Evolutionary conservation across 2,888 invertebrate genomes (phyloP), one percentile per base, ranked within the genome.

Genomic region (Sminthurides aquaticus): DNA sequence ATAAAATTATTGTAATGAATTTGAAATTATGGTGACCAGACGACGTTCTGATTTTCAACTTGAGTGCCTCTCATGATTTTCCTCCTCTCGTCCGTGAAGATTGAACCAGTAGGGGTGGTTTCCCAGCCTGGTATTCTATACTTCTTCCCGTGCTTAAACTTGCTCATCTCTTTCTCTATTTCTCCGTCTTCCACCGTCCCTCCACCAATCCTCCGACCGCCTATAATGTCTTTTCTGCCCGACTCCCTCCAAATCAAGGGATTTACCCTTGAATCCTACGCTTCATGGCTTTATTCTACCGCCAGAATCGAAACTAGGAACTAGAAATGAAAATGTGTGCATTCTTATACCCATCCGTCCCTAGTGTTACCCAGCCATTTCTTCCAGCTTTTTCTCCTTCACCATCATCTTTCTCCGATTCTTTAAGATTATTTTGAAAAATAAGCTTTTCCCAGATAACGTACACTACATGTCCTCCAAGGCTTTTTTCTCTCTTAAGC

Each of bases 11-110:
- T 65, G 64, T 67, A 69, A 71, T 71, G 69, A 69, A 68, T 71
- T 69, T 62, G 69, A 68, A 71, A 71, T 71, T 71, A 71, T 69
- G 65, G 69, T 69, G 69, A 66, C 71, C 69, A 68, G 61, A 64
- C 67, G 67, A 70, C 66, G 66, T 66, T 69, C 57, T 71, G 69
- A 71, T 71, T 71, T 71, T 71, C 69, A 64, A 69, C 69, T 58
- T 67, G 68, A 69, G 56, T 69, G 69, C 65, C 57, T 67, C 61
- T 67, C 56, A 68, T 71, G 69, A 71, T 67, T 69, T 65, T 68
- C 62, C 8, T 52, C 65, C 65, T 49, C 25, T 43, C 65, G 60
- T 63, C 64, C 60, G 64, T 64, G 56, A 64, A 60, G 60, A 58
- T 58, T 59, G 59, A 60, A 64, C 60, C 55, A 54, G 60, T 59